These are phyloP conservation scores for Macrobrachium nipponense DNA, from an alignment of 1,140 invertebrate genomes.

Conservation along the genomic window DNA sequence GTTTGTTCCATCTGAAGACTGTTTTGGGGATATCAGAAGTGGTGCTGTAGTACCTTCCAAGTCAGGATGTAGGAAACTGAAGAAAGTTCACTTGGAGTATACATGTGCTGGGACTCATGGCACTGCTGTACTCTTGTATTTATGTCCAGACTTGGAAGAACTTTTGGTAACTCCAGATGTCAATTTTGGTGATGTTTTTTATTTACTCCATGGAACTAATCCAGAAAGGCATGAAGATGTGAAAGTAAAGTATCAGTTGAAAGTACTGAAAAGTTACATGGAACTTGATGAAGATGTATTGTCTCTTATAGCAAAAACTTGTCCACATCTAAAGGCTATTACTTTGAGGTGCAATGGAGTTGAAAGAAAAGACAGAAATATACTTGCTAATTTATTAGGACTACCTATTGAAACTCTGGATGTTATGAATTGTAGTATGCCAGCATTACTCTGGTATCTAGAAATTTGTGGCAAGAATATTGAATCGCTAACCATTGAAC, in stretches of 20 bases:
- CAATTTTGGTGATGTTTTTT: constrained; percentile 54
- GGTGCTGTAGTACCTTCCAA: constrained; percentile 27
- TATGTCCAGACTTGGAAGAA: constrained; percentile 49
- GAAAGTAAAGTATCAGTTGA: constrained; percentile 25
- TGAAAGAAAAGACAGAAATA: constrained; percentile 54
- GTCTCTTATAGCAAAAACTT: constrained; percentile 49
- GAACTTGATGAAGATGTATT: constrained; percentile 55
- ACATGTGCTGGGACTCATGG: constrained; percentile 41
- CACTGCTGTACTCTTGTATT: constrained; percentile 47
- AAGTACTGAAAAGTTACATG: constrained; percentile 35
- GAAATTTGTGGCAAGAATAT: constrained; percentile 20
- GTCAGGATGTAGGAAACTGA: constrained; percentile 48
- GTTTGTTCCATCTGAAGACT: constrained; percentile 33
- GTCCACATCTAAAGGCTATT: constrained; percentile 41
- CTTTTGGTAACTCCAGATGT: constrained; percentile 58
- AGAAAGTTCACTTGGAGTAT: constrained; percentile 49
- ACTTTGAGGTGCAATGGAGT: constrained; percentile 53
- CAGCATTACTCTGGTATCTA: constrained; percentile 52
- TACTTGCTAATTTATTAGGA: constrained; percentile 49
- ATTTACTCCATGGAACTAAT: constrained; percentile 53
- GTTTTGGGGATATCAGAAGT: constrained; percentile 35
- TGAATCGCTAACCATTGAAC: constrained; percentile 29
- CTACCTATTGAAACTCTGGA: constrained; percentile 38
- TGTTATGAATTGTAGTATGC: constrained; percentile 54
- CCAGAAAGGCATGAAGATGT: constrained; percentile 41